Evolutionary conservation across 2,888 invertebrate genomes (phyloP).

Genomic region (Aleiodes alternator): DNA sequence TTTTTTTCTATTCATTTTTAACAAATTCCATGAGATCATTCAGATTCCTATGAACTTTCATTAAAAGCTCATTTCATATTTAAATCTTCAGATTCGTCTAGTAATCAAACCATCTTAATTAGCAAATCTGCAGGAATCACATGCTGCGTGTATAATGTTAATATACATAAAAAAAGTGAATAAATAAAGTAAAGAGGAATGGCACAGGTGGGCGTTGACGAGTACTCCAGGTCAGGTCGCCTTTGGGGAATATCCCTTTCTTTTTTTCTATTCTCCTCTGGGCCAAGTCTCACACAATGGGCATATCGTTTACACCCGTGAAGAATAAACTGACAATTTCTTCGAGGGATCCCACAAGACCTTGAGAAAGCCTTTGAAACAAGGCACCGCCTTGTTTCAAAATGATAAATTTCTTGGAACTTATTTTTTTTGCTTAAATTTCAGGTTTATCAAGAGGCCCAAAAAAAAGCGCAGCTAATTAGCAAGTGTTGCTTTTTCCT

Average conservation of each 20-base stretch:
- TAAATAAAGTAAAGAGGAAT: conserved; percentile 7
- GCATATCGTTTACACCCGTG: conserved; percentile 61
- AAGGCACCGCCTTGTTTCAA: no score
- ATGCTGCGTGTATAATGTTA: conserved; percentile 10
- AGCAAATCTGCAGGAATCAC: not conserved
- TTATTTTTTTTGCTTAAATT: no score
- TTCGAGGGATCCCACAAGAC: conserved; percentile 5
- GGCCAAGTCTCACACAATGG: conserved; percentile 51
- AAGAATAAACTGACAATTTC: conserved; percentile 25
- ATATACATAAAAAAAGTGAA: conserved; percentile 13
- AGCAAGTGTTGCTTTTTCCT: no score
- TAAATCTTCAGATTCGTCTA: no score
- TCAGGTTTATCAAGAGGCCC: no score
- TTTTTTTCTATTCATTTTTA: no score
- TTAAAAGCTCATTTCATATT: no score
- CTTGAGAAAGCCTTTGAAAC: not conserved
- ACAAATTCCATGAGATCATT: no score
- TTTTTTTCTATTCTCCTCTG: conserved; percentile 6
- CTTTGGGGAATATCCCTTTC: conserved; percentile 17
- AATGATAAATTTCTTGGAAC: not conserved
- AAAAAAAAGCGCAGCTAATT: no score
- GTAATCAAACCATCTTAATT: not conserved
- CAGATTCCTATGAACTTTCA: no score
- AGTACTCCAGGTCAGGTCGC: not conserved
- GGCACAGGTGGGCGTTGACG: conserved; percentile 32